Evolutionary conservation across 2,113 vertebrate genomes (phyloP).

Genomic region (Hiodon alosoides): DNA sequence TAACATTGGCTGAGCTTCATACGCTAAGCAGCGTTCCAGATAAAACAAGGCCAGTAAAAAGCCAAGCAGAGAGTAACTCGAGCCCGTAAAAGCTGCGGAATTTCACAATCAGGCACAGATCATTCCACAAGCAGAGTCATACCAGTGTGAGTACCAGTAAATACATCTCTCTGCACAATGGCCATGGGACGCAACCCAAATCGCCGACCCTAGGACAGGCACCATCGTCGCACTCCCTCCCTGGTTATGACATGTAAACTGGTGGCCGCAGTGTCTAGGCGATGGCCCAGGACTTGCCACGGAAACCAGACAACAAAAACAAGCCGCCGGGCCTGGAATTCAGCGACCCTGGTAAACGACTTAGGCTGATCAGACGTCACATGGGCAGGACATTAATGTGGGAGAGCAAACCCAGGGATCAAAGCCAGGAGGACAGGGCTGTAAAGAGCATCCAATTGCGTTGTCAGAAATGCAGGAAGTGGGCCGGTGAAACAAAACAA

Average conservation of each 20-base stretch:
- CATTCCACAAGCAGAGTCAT: constrained; percentile 49
- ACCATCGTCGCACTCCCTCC: background rate
- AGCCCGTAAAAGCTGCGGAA: constrained; percentile 49
- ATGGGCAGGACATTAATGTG: constrained; percentile 59
- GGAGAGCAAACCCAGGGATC: constrained; percentile 53
- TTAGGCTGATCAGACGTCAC: constrained; percentile 50
- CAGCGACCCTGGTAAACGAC: constrained; percentile 63
- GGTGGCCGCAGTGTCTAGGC: constrained; percentile 45
- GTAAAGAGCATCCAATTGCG: constrained; percentile 46
- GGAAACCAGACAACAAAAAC: constrained; percentile 74
- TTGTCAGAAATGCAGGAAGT: constrained; percentile 43
- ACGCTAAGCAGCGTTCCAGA: constrained; percentile 10
- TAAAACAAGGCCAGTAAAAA: constrained; percentile 12
- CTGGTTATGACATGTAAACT: constrained; percentile 19
- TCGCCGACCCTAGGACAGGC: background rate
- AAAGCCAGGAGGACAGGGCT: constrained; percentile 57
- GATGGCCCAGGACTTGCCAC: constrained; percentile 63
- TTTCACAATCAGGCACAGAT: constrained; percentile 58
- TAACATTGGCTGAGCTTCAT: constrained; percentile 33
- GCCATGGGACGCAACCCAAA: background rate
- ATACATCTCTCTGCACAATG: constrained; percentile 8
- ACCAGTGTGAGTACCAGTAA: background rate
- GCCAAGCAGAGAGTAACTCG: background rate
- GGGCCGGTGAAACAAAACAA: background rate
- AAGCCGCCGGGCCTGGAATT: constrained; percentile 53